phyloP scores from a whole-genome alignment of 2,888 invertebrate genomes.

The Pristionchus japonicus region DNA sequence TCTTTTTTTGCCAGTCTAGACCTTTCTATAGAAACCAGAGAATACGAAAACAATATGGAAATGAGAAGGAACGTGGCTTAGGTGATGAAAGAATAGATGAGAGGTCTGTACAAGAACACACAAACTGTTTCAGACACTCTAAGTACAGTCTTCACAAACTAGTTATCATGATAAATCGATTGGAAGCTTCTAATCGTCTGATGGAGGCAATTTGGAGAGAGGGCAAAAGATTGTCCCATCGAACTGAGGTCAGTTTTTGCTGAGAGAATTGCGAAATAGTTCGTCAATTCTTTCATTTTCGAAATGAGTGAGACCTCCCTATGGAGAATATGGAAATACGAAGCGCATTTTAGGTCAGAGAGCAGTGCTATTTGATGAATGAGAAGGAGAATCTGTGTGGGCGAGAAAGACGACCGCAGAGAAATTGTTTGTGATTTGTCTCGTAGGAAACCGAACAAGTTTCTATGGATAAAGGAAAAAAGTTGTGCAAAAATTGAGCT shows the following conservation, averaged over 20 bases:
- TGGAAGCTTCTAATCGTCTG: background rate
- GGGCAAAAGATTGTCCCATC: background rate
- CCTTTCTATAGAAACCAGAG: background rate
- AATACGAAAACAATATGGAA: background rate
- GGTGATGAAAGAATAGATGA: background rate
- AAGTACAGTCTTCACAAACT: background rate
- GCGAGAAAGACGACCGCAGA: too few relatives aligned
- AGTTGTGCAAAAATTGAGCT: too few relatives aligned
- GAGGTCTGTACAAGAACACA: too few relatives aligned
- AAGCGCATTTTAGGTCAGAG: background rate
- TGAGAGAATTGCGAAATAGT: background rate
- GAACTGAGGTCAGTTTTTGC: background rate
- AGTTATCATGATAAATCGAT: background rate
- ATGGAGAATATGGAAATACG: background rate
- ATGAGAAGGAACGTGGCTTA: background rate
- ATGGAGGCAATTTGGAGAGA: background rate
- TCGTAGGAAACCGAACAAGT: too few relatives aligned
- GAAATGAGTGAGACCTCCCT: too few relatives aligned
- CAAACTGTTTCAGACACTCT: background rate
- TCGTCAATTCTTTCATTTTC: background rate
- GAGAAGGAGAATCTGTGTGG: too few relatives aligned
- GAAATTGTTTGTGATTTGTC: too few relatives aligned
- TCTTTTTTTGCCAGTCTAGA: background rate
- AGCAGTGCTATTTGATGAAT: background rate
- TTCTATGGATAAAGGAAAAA: too few relatives aligned